A percentile compares a stretch with the other conserved stretches of the same genome.
phyloP scores from a whole-genome alignment of 2,888 invertebrate genomes.

The Leptogaster cylindrica region DNA sequence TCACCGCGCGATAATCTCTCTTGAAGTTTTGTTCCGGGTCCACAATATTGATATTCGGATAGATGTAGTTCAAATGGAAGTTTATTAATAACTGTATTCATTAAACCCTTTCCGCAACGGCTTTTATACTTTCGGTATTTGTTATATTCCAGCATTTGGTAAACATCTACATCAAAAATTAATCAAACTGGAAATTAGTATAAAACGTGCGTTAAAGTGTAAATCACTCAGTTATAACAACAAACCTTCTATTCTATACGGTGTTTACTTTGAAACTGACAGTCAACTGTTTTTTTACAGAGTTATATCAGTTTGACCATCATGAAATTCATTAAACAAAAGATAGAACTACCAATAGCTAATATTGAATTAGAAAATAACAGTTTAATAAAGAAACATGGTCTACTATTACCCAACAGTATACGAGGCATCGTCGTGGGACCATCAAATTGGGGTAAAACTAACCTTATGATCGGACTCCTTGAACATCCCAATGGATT shows the following conservation, averaged over 20 bases:
- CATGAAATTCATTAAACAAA: slow-evolving; percentile 42
- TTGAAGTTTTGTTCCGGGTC: slow-evolving; percentile 51
- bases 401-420: slow-evolving; percentile 51
- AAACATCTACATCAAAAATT: too few relatives aligned
- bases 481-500: slow-evolving; percentile 53
- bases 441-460: slow-evolving; percentile 57
- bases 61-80: too few relatives aligned
- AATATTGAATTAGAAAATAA: slow-evolving; percentile 17
- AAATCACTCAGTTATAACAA: too few relatives aligned
- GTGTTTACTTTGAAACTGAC: neutral
- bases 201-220: too few relatives aligned
- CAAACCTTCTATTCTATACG: neutral
- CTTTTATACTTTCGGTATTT: too few relatives aligned
- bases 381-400: slow-evolving; percentile 50
- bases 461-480: slow-evolving; percentile 53
- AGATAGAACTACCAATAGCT: neutral
- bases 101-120: too few relatives aligned
- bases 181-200: too few relatives aligned
- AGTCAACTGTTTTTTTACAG: too few relatives aligned
- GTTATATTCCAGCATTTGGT: too few relatives aligned
- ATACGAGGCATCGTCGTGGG: slow-evolving; percentile 52
- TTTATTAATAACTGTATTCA: too few relatives aligned
- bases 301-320: slow-evolving; percentile 43
- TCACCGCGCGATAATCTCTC: slow-evolving; percentile 51
- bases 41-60: slow-evolving; percentile 53